Evolutionary conservation across 2,888 invertebrate species (phyloP).

Genomic region (Mythimna lalbum): DNA sequence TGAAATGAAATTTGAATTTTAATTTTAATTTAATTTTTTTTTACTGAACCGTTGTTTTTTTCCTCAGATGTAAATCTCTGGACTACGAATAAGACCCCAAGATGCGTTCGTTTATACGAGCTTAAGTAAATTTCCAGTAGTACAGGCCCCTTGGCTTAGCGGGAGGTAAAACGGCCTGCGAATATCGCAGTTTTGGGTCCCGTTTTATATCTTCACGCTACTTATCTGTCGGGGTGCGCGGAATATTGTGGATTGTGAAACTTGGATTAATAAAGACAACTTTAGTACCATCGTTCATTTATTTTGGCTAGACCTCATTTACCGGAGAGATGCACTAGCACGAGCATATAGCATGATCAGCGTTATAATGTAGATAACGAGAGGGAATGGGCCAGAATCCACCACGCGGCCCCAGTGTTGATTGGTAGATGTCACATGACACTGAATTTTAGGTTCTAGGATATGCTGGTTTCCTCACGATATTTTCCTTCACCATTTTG

Average conservation of each 20-base stretch:
- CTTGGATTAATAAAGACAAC: background rate
- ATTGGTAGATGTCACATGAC: too few species aligned
- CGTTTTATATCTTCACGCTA: constrained; percentile 43
- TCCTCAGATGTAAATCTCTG: background rate
- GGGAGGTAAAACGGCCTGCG: constrained; percentile 57
- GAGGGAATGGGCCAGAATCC: too few species aligned
- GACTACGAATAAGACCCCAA: constrained; percentile 56
- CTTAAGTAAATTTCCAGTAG: constrained; percentile 64
- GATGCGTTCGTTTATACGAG: constrained; percentile 62
- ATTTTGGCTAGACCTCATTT: background rate
- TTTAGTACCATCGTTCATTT: background rate
- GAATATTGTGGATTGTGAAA: constrained; percentile 38
- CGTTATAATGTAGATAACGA: too few species aligned
- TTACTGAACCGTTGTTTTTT: too few species aligned
- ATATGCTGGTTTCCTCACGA: too few species aligned
- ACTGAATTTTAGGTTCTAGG: too few species aligned
- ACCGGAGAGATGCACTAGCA: too few species aligned
- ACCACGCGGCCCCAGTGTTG: too few species aligned
- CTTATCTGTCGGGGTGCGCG: constrained; percentile 25
- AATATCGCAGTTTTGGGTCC: constrained; percentile 58
- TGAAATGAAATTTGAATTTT: too few species aligned
- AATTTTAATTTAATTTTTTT: too few species aligned
- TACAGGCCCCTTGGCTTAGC: constrained; percentile 60
- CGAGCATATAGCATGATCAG: too few species aligned
- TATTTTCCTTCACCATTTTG: too few species aligned